Percentiles rank a stretch among this genome's conserved stretches.
Conservation (phyloP, 2,888 invertebrate genomes). For the Lasioglossum vierecki region DNA sequence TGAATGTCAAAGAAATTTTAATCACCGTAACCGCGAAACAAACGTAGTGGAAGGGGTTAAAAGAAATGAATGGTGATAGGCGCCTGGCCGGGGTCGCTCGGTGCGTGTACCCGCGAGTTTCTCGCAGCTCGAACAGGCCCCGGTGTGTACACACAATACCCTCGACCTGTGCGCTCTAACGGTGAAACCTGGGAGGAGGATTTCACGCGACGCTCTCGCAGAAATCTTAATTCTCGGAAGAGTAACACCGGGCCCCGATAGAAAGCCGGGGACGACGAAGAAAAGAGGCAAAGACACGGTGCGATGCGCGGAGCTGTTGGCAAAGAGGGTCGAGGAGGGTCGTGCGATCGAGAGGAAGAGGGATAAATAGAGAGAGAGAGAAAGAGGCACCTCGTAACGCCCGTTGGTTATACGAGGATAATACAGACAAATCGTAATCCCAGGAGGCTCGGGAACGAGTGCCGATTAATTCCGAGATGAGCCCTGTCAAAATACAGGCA, state of each 20-base stretch:
- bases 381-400: constrained; percentile 41
- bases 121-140: constrained; percentile 52
- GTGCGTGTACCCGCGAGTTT: constrained; percentile 64
- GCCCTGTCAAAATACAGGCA: constrained; percentile 81
- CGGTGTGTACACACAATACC: constrained; percentile 65
- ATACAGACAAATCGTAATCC: constrained; percentile 83
- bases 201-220: constrained; percentile 66
- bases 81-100: constrained; percentile 37
- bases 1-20: too few species aligned
- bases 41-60: too few species aligned
- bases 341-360: neutral
- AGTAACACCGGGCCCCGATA: constrained; percentile 46
- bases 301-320: neutral
- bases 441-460: constrained; percentile 75
- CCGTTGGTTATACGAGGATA: constrained; percentile 69
- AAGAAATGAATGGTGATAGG: neutral
- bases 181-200: constrained; percentile 69
- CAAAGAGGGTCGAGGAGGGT: constrained; percentile 18
- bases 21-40: too few species aligned
- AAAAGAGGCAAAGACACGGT: neutral
- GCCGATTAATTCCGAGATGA: constrained; percentile 82
- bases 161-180: constrained; percentile 64
- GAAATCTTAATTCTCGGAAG: constrained; percentile 74
- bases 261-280: constrained; percentile 25
- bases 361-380: neutral